Evolutionary conservation across 2,113 vertebrate species (phyloP).

Genomic region (Rhizomys pruinosus): DNA sequence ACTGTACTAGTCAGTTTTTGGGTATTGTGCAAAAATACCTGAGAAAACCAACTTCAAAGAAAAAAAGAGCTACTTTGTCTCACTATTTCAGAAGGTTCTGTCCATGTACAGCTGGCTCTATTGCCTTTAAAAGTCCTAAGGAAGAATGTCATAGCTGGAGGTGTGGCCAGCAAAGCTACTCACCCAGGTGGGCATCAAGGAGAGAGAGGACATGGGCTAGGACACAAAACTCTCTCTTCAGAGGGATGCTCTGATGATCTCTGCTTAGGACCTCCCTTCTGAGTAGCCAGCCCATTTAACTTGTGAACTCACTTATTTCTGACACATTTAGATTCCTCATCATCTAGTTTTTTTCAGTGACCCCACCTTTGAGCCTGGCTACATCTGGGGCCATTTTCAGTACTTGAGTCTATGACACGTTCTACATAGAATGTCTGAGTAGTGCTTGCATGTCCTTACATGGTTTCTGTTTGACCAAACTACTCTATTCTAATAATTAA

Average conservation of each 20-base stretch:
- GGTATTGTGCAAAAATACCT: background rate
- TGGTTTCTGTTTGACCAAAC: slow-evolving; percentile 35
- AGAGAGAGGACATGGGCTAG: background rate
- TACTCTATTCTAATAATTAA: background rate
- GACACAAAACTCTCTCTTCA: background rate
- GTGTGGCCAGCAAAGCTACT: background rate
- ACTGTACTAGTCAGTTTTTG: background rate
- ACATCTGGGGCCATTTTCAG: background rate
- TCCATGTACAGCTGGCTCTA: background rate
- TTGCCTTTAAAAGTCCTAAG: background rate
- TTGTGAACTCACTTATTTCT: background rate
- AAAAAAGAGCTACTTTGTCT: background rate
- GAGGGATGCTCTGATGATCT: background rate
- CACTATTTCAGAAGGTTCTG: background rate
- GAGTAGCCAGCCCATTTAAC: background rate
- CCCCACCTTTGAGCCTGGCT: background rate
- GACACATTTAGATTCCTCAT: background rate
- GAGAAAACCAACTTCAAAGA: background rate
- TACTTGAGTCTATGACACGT: background rate
- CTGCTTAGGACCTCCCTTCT: background rate
- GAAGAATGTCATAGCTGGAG: background rate
- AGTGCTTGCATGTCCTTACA: background rate
- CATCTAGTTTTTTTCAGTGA: background rate
- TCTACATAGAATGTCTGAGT: background rate
- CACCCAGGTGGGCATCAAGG: background rate